Base-by-base conservation (phyloP, 2,113 vertebrate species). In the Naja naja region DNA sequence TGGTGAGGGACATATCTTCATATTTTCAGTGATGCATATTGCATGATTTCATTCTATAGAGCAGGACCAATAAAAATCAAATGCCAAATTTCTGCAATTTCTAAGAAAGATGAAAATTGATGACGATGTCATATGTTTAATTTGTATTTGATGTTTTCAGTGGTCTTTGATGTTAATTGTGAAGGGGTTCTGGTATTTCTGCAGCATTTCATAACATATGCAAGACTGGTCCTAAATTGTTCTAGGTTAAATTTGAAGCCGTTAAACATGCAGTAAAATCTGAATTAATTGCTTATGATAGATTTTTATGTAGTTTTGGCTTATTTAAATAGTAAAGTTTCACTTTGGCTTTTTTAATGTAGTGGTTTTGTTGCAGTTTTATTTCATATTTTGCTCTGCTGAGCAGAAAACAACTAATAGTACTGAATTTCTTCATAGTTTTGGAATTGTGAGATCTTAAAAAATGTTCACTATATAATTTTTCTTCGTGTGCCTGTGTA, bases 11-110 rank as follows among this genome's bases (percentile, higher is more conserved):
- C 56, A 7, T 3, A 49, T 96, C 55, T 53, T 54, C 52, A 88
- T 9, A 30, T 25, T 93, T 94, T 60, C 93, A 6, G 91, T 89
- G 64, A 93, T 87, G 22, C 81, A 45, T 23, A 92, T 1, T 69
- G 89, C 91, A 94, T 90, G 23, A 94, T 89, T 94, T 86, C 55
- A 60, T 91, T 95, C 85, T 81, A 11, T 87, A 74, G 30, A 74
- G 64, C 64, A 18, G 14, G 64, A n/a, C 64, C 64, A 74, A 34
- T 34, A 34, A 74, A 34, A 74, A 34, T 34, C 34, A 4, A 74
- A 16, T 34, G n/a, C n/a, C 64, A 34, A 16, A 81, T 43, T 39
- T 43, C 18, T 81, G 74, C 74, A 81, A 20, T 81, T 81, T 81
- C 18, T 43, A 43, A 81, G 20, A 43, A 43, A 22, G 34, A 81